Evolutionary conservation across 2,888 invertebrate species (phyloP).

Genomic region (Deroplatys truncata): DNA sequence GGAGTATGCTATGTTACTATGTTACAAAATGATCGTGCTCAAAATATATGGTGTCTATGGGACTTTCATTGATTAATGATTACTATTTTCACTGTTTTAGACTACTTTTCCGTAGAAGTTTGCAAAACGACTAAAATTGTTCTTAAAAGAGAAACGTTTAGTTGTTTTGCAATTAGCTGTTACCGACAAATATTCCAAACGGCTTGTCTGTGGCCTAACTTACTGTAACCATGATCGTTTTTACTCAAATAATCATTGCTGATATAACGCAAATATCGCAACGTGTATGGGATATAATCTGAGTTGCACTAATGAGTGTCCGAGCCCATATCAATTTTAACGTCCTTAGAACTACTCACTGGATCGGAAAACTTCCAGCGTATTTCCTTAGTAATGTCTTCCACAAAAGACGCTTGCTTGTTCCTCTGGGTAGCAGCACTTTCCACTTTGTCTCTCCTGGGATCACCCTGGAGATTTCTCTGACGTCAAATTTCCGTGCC

Average conservation of each 20-base stretch:
- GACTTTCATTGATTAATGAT: not conserved
- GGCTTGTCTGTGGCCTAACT: too few relatives aligned
- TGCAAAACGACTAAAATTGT: too few relatives aligned
- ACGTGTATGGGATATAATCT: not conserved
- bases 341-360: not conserved
- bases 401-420: not conserved
- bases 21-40: not conserved
- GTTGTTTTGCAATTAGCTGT: too few relatives aligned
- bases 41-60: not conserved
- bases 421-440: not conserved
- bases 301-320: not conserved
- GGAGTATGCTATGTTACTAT: too few relatives aligned
- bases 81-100: not conserved
- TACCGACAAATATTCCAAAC: too few relatives aligned
- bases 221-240: too few relatives aligned
- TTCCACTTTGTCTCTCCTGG: not conserved
- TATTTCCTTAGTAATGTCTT: constrained; percentile 20
- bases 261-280: not conserved
- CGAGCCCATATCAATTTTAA: not conserved
- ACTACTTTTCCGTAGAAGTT: not conserved
- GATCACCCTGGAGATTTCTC: constrained; percentile 8
- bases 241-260: too few relatives aligned
- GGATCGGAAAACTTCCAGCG: constrained; percentile 23
- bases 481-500: constrained; percentile 65
- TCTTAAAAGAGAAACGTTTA: too few relatives aligned